These are phyloP conservation scores for Aquatica leii DNA, from an alignment of 2,888 invertebrate genomes.

Conservation along the genomic window DNA sequence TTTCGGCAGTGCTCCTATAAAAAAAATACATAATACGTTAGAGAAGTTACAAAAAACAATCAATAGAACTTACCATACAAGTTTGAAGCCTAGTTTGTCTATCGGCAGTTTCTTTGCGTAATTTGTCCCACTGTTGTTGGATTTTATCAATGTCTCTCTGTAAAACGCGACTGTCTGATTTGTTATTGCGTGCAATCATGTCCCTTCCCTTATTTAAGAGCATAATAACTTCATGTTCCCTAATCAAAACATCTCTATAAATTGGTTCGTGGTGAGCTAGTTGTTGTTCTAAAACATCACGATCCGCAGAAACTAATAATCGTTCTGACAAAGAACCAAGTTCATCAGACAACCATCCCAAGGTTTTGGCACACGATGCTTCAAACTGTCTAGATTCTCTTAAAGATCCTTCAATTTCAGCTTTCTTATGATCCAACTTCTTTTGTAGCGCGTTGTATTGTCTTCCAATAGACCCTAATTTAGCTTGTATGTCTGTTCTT, in stretches of 20 bases:
- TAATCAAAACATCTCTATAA: constrained; percentile 85
- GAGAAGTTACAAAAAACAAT: neutral
- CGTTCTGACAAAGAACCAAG: constrained; percentile 78
- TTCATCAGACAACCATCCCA: constrained; percentile 89
- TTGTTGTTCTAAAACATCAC: constrained; percentile 83
- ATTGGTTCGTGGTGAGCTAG: constrained; percentile 88
- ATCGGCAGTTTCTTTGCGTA: constrained; percentile 87
- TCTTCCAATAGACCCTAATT: constrained; percentile 84
- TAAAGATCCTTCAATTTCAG: constrained; percentile 79
- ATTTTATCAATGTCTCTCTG: constrained; percentile 88
- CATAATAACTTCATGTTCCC: constrained; percentile 94
- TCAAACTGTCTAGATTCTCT: constrained; percentile 91
- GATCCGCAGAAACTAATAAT: constrained; percentile 86
- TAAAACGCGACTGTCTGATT: constrained; percentile 67
- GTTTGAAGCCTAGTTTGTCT: constrained; percentile 87
- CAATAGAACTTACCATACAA: constrained; percentile 66
- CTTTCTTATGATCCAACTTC: constrained; percentile 88
- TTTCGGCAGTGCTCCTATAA: constrained; percentile 83
- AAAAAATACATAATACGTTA: neutral
- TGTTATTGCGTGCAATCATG: constrained; percentile 62
- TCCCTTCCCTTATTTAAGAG: constrained; percentile 89
- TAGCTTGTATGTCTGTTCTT: constrained; percentile 88
- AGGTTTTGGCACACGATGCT: constrained; percentile 85
- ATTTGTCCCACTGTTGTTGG: constrained; percentile 90
- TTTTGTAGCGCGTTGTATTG: constrained; percentile 89